Base-by-base conservation (phyloP, 2,888 invertebrate genomes). In the Agriopis leucophaearia region DNA sequence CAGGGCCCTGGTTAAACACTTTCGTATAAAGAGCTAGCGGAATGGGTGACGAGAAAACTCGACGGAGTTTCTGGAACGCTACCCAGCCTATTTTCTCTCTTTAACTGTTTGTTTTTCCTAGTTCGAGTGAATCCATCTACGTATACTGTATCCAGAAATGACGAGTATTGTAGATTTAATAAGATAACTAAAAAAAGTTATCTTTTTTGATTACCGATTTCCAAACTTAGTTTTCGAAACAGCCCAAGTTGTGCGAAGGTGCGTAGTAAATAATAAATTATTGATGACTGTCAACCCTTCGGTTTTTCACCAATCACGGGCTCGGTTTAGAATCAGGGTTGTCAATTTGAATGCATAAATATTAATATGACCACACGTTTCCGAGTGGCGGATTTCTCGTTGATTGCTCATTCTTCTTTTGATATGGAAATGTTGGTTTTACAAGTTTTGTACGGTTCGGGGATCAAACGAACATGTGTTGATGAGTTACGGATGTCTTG, bases 261-360 rank as follows among this genome's bases (percentile, higher is more conserved):
- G 4, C 1, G 1, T 36, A 8, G 10, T 10, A 8, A 42, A 13
- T 12, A 42, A 42, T 42, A 55, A 16, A 55, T 55, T 27, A 54
- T 40, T 27, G 55, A 55, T 83, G 81, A 83, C 79, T 71, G 73
- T 38, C 76, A 80, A 72, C 80, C 81, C 81, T 79, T 79, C 78
- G 81, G 79, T 80, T 84, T 81, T 81, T 82, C 80, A 82, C 70
- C 70, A 66, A 66, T 70, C 70, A 63, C 66, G 16, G 60, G 44
- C 51, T 60, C 51, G 74, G 59, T 72, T 70, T 66, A 38, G 67
- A 73, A 67, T 71, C 69, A 72, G 76, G 75, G 76, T 68, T 70
- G 76, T 71, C 70, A 79, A 82, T 80, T 77, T 79, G 81, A 81
- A 82, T 82, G 76, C 76, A 82, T 82, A 81, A 81, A 82, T 82